Evolutionary conservation across 53 echinoderm and acorn worm species (phyloP).

Genomic region (Henricia sp.): DNA sequence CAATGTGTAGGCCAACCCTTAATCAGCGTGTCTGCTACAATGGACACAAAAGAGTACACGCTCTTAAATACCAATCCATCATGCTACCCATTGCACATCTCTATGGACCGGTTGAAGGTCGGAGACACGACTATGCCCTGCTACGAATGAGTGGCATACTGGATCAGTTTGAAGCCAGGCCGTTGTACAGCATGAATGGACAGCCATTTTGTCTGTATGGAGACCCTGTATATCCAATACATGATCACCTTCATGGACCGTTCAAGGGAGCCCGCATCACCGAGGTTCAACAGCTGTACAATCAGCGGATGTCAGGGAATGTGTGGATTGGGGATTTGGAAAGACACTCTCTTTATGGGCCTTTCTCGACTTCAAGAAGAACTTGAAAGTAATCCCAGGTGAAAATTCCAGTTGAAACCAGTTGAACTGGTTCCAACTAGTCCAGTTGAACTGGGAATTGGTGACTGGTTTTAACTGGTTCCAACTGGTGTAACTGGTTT

Average conservation of each 20-base stretch:
- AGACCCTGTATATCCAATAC: conserved; percentile 5
- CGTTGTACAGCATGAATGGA: conserved; percentile 1
- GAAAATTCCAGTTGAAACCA: too few relatives aligned
- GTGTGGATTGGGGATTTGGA: conserved; percentile 34
- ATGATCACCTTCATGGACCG: not conserved
- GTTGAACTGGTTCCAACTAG: too few relatives aligned
- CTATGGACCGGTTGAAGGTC: conserved; percentile 4
- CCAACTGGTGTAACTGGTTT: too few relatives aligned
- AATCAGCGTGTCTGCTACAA: not conserved
- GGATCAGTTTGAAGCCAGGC: not conserved
- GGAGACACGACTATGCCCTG: not conserved
- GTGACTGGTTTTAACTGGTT: too few relatives aligned
- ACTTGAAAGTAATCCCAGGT: conserved; percentile 11
- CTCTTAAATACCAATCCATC: conserved; percentile 10
- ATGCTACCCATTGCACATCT: conserved; percentile 20
- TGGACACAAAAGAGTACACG: not conserved
- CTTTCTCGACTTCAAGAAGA: conserved; percentile 31
- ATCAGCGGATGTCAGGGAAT: conserved; percentile 20
- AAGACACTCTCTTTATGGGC: conserved; percentile 7
- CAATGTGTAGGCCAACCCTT: not conserved
- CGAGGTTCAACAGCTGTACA: not conserved
- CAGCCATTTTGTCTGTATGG: not conserved
- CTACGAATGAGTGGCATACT: conserved; percentile 8
- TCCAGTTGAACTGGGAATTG: too few relatives aligned
- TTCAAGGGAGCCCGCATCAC: conserved; percentile 9